A percentile compares a stretch with the other conserved stretches of the same genome.
These are phyloP conservation scores for Drosophila ezoana DNA, from an alignment of 2,888 invertebrate genomes.

Conservation along the genomic window DNA sequence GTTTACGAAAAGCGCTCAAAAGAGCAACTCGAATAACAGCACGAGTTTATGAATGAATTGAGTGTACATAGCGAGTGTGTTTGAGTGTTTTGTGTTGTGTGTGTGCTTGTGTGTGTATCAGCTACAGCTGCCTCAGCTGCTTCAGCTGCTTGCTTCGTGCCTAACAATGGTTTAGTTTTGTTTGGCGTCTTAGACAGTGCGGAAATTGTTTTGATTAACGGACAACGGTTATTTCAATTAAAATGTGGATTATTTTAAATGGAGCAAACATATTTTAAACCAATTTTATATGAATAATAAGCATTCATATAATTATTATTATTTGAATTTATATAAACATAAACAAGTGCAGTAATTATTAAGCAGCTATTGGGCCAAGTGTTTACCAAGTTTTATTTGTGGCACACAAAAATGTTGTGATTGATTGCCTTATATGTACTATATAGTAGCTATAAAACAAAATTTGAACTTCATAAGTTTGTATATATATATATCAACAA, in stretches of 20 bases:
- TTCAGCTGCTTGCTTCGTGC: conserved; percentile 48
- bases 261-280: conserved; percentile 51
- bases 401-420: conserved; percentile 5
- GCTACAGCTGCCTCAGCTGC: conserved; percentile 34
- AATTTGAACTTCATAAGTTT: conserved; percentile 11
- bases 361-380: conserved; percentile 14
- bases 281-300: conserved; percentile 36
- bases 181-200: conserved; percentile 68
- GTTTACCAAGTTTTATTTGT: conserved; percentile 23
- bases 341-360: conserved; percentile 43
- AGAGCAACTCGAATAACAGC: conserved; percentile 33
- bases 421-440: conserved; percentile 24
- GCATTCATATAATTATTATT: conserved; percentile 26
- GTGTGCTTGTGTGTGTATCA: conserved; percentile 14
- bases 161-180: conserved; percentile 68
- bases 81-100: conserved; percentile 14
- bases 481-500: background rate
- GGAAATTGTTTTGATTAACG: conserved; percentile 74
- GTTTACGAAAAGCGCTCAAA: conserved; percentile 48
- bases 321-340: conserved; percentile 19
- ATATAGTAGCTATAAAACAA: conserved; percentile 4
- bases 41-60: conserved; percentile 74
- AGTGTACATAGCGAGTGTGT: conserved; percentile 29
- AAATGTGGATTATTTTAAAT: conserved; percentile 55
- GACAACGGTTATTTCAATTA: conserved; percentile 54